Base-by-base conservation (phyloP, 2,797 vertebrate species). In the Macropodus opercularis region DNA sequence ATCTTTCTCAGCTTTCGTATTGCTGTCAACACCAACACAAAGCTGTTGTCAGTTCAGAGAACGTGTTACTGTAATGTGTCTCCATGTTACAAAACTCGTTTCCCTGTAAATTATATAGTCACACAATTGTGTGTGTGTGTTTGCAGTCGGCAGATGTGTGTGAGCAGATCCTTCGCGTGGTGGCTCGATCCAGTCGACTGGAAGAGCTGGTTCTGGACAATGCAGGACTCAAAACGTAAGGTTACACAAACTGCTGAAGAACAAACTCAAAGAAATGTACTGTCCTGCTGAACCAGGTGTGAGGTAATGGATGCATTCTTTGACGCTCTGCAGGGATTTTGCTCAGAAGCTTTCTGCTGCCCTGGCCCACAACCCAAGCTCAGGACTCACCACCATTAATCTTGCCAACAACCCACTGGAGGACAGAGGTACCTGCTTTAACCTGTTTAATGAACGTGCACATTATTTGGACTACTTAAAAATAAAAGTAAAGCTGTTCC, bases 161-260 rank as follows among this genome's bases (percentile, higher is more conserved):
- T 65, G 97, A 98, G 73, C 96, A 98, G 92, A 96, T 98, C 72
- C 89, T 98, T 63, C 91, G 95, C 22, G 94, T 98, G 57, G 95
- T 97, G 75, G 93, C 94, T 68, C 92, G 96, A 77, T 98, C 97
- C 80, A 94, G 77, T 85, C 94, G 94, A 34, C 85, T 98, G 71
- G 96, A 98, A 80, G 96, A 98, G 50, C 62, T 98, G 85, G 92
- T 98, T 52, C 82, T 98, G 81, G 97, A 98, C 87, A 98, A 97
- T 27, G 96, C 95, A 13, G 97, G 96, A 72, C 95, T 98, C 65
- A 93, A 96, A 93, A 94, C 89, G 96, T 98, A 90, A 95, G 94
- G 90, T 19, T 35, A 19, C 6, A 0, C 2, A 14, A 55, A 21
- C 1, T 31, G 14, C 39, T 9, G 19, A 22, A 48, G 13, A 9